Evolutionary conservation across 2,888 invertebrate species (phyloP).

Genomic region (Formica aserva): DNA sequence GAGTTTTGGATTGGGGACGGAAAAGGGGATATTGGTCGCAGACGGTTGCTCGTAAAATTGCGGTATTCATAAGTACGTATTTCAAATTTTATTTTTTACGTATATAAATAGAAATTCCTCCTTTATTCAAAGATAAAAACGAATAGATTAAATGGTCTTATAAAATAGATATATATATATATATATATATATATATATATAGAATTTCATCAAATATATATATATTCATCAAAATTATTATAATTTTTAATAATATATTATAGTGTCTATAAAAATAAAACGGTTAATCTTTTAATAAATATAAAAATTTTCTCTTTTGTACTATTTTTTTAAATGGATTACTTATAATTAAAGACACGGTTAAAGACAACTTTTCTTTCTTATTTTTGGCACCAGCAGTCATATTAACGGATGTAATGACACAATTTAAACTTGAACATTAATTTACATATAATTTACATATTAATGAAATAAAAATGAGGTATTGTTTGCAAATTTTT

Average conservation of each 20-base stretch:
- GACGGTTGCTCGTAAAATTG: slow-evolving; percentile 81
- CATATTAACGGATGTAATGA: background rate
- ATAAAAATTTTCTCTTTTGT: background rate
- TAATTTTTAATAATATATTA: background rate
- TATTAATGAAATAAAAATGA: slow-evolving; percentile 30
- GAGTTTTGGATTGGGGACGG: slow-evolving; percentile 79
- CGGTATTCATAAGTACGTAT: slow-evolving; percentile 81
- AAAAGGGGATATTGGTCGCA: slow-evolving; percentile 79
- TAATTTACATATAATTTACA: slow-evolving; percentile 22
- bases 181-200: no score
- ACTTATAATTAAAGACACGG: background rate
- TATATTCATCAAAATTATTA: background rate
- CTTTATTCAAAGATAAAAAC: background rate
- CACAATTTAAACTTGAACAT: background rate
- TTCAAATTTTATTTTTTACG: background rate
- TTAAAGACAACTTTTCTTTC: background rate
- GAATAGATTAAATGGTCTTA: background rate
- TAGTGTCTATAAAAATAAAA: background rate
- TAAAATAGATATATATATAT: background rate
- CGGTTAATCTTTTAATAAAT: background rate
- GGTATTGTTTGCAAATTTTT: slow-evolving; percentile 34
- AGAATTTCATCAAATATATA: background rate
- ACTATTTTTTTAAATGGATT: background rate
- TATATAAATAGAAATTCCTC: background rate
- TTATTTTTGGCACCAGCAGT: background rate